A percentile compares a stretch with the other conserved stretches of the same genome.
phyloP scores from a whole-genome alignment of 1,140 invertebrate genomes.

The Cotesia vestalis region DNA sequence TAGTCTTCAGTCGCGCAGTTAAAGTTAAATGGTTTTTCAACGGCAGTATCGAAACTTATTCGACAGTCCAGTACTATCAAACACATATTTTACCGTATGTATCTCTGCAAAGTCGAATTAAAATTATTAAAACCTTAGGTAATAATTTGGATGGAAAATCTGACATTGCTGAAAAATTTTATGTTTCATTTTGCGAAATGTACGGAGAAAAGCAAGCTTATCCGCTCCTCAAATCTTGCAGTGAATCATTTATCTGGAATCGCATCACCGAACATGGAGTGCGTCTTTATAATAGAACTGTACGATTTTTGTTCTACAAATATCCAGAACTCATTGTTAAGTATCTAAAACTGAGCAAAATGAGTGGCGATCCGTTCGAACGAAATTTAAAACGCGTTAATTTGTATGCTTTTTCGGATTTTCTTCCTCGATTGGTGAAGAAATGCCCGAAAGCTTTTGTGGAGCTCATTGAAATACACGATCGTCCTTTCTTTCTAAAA shows the following conservation, averaged over 20 bases:
- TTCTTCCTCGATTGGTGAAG: background rate
- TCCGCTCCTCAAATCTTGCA: conserved; percentile 18
- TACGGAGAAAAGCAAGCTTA: conserved; percentile 41
- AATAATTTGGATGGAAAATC: conserved; percentile 29
- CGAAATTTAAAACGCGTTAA: background rate
- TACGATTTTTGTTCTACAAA: conserved; percentile 40
- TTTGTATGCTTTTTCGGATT: too few species aligned
- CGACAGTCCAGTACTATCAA: conserved; percentile 46
- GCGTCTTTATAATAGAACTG: conserved; percentile 19
- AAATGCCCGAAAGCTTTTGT: background rate
- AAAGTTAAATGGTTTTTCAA: conserved; percentile 49
- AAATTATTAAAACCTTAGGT: conserved; percentile 46
- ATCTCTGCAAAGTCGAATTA: conserved; percentile 43
- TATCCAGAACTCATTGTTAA: conserved; percentile 47
- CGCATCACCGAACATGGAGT: conserved; percentile 32
- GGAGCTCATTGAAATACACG: too few species aligned
- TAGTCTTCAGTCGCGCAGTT: conserved; percentile 46
- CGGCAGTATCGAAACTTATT: conserved; percentile 29
- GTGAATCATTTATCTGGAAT: conserved; percentile 14
- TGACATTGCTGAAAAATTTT: conserved; percentile 46
- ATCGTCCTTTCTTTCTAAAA: background rate
- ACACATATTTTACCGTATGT: conserved; percentile 45
- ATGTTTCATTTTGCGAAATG: background rate
- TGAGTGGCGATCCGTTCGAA: background rate
- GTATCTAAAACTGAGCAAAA: conserved; percentile 44